Conservation (phyloP, 2,113 vertebrate species). For the Gymnobelideus leadbeateri region DNA sequence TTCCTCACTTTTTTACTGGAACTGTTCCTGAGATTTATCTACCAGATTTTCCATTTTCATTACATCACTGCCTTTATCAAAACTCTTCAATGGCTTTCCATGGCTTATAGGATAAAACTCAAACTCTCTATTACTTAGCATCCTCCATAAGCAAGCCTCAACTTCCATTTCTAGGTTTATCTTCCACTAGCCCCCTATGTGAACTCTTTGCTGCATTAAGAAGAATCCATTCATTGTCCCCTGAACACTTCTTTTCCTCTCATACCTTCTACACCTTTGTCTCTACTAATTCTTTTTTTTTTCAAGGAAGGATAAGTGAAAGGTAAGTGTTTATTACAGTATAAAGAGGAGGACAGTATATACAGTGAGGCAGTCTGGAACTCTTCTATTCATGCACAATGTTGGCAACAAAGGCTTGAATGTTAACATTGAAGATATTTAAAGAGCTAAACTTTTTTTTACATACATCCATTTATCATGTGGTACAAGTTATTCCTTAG, state of each 20-base stretch:
- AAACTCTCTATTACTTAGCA: background rate
- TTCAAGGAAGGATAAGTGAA: conserved; percentile 74
- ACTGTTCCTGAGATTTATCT: background rate
- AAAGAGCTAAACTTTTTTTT: too few relatives aligned
- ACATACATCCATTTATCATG: too few relatives aligned
- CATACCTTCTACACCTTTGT: background rate
- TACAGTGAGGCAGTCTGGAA: too few relatives aligned
- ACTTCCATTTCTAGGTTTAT: background rate
- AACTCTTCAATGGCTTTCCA: background rate
- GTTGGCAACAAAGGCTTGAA: too few relatives aligned
- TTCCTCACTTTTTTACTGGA: background rate
- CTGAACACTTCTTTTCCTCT: background rate
- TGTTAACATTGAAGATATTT: too few relatives aligned
- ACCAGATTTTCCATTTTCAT: background rate
- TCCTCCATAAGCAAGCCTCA: background rate
- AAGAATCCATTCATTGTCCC: background rate
- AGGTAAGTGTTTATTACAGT: conserved; percentile 83
- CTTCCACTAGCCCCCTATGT: background rate
- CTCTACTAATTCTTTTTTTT: background rate
- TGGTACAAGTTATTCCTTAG: too few relatives aligned
- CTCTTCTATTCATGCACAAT: too few relatives aligned
- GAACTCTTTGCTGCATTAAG: background rate
- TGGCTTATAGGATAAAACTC: background rate
- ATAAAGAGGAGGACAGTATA: too few relatives aligned
- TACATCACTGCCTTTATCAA: background rate